Evolutionary conservation across 2,888 invertebrate genomes (phyloP), one percentile per base, ranked within the genome.

Genomic region (Plemyria rubiginata): DNA sequence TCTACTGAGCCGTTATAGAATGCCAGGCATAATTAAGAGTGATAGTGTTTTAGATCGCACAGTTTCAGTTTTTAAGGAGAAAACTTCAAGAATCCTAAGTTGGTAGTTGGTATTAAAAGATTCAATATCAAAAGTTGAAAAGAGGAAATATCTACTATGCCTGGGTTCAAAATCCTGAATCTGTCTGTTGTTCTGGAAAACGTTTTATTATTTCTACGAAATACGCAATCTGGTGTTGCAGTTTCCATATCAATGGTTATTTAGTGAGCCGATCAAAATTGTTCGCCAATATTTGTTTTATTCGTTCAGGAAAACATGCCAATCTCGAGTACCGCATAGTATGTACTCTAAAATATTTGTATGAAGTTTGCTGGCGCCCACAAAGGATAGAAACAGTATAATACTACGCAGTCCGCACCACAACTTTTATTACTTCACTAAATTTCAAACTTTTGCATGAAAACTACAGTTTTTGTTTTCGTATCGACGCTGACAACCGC

Each of bases 291-390:
- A 7, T 52, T 12, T 2, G 16, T 40, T 22, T 28, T 15, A 57
- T 15, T 29, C 11, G 11, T 7, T 9, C 13, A 13, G 12, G 32
- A 51, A 43, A 58, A 54, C 16, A 46, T 22, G 36, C 49, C 40
- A 15, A 16, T 50, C n/a, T 13, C 36, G 32, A 28, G 43, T 48
- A 29, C 15, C n/a, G 40, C 40, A 43, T 54, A 11, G 51, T 38
- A 45, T 54, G 22, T 45, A 38, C 51, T 9, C 32, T 50, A 50
- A 73, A 70, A 73, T 68, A 67, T 71, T 66, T 65, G 66, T 62
- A 22, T 22, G 68, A 81, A 81, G 74, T 86, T 84, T 78, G 73
- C 76, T 85, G 86, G 85, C 86, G 78, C 80, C 79, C 79, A 75
- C 70, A 77, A 68, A 70, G 78, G 78, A 72, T 67, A 70, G 66